A percentile compares a stretch with the other conserved stretches of the same genome.
Conservation (phyloP, 2,113 vertebrate species). For the Megaceryle maxima region DNA sequence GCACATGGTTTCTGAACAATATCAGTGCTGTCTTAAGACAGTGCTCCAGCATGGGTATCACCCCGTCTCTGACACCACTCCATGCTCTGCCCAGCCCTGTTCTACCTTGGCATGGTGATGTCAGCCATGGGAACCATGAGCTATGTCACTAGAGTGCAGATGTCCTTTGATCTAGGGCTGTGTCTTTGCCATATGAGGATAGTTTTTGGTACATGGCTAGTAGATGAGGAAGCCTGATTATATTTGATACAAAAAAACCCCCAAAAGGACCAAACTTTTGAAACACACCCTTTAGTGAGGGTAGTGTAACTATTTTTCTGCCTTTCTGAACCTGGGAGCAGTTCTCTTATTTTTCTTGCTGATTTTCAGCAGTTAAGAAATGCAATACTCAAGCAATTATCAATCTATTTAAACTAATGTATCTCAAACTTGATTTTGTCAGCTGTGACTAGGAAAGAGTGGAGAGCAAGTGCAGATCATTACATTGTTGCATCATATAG, state of each 20-base stretch:
- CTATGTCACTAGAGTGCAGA: too few relatives aligned
- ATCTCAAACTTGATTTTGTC: not conserved
- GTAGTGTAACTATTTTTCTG: not conserved
- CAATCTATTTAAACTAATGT: not conserved
- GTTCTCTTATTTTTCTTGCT: not conserved
- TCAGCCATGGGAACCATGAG: not conserved
- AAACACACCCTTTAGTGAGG: not conserved
- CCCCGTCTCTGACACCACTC: too few relatives aligned
- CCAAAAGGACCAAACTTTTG: not conserved
- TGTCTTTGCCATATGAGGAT: not conserved
- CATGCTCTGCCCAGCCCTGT: not conserved
- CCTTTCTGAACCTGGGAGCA: not conserved
- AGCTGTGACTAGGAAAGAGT: not conserved
- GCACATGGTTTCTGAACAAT: rapidly evolving
- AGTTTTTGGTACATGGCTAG: not conserved
- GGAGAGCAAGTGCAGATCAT: not conserved
- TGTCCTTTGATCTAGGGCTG: not conserved
- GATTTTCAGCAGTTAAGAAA: not conserved
- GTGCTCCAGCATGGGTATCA: not conserved
- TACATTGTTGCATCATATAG: not conserved
- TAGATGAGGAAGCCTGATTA: not conserved
- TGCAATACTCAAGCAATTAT: not conserved
- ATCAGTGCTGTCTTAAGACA: not conserved
- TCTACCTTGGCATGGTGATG: too few relatives aligned
- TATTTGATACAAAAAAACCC: not conserved